Percentiles rank a stretch among this genome's conserved stretches.
Conservation (phyloP, 2,888 invertebrate genomes). For the Magallana nippona region DNA sequence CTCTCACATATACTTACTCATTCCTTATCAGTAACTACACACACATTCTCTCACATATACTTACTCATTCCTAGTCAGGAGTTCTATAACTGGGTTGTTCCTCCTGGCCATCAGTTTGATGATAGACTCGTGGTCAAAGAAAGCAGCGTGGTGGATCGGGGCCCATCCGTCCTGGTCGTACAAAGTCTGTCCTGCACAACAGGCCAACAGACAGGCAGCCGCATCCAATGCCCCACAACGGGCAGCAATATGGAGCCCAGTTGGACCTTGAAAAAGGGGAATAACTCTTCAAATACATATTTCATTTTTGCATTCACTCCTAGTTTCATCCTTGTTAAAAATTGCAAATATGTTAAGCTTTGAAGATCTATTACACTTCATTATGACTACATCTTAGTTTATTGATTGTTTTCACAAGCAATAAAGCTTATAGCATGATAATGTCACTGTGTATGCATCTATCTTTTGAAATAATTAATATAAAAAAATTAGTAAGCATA, state of each 20-base stretch:
- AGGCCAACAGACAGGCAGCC: conserved; percentile 77
- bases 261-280: conserved; percentile 72
- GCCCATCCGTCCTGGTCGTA: conserved; percentile 79
- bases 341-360: no score
- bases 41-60: conserved; percentile 39
- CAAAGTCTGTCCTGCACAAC: conserved; percentile 74
- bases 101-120: conserved; percentile 76
- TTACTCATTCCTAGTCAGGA: conserved; percentile 78
- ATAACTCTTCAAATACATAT: neutral
- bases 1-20: no score
- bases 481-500: no score
- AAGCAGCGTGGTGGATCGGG: conserved; percentile 79
- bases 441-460: no score
- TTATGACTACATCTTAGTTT: no score
- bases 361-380: no score
- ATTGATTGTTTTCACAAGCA: no score
- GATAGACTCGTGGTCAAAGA: conserved; percentile 78
- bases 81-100: conserved; percentile 75
- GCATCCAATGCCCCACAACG: conserved; percentile 78
- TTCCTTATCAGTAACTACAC: neutral
- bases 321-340: no score
- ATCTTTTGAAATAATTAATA: no score
- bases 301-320: no score
- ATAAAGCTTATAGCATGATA: no score
- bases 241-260: conserved; percentile 78